Evolutionary conservation across 2,888 invertebrate species (phyloP).

Genomic region (Aelia acuminata): DNA sequence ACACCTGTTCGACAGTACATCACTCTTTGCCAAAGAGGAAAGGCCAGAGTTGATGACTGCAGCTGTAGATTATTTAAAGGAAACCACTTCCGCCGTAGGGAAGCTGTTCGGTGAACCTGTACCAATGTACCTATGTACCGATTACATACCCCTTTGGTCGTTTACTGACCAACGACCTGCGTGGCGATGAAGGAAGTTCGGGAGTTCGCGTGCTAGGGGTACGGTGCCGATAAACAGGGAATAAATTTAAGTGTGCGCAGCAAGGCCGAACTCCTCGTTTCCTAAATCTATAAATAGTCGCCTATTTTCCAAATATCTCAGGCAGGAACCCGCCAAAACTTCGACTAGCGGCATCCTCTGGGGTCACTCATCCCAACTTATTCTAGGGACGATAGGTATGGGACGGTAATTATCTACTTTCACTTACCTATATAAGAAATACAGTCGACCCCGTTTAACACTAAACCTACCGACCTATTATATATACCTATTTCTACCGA

Average conservation of each 20-base stretch:
- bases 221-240: not conserved
- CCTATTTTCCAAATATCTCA: conserved; percentile 7
- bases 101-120: not conserved
- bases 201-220: no score
- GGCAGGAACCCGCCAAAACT: not conserved
- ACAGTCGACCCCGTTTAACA: no score
- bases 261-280: not conserved
- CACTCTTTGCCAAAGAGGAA: not conserved
- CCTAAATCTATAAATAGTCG: not conserved
- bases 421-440: no score
- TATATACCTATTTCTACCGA: no score
- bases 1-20: not conserved
- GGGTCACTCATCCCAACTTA: not conserved
- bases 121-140: no score
- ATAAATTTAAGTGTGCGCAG: not conserved
- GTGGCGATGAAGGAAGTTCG: no score
- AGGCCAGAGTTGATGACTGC: not conserved
- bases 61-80: not conserved
- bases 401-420: no score
- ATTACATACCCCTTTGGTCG: no score
- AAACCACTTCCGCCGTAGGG: not conserved
- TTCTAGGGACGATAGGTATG: no score
- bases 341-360: not conserved
- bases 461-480: no score
- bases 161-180: no score